Conservation (phyloP, 2,797 vertebrate genomes). For the Urophycis tenuis region DNA sequence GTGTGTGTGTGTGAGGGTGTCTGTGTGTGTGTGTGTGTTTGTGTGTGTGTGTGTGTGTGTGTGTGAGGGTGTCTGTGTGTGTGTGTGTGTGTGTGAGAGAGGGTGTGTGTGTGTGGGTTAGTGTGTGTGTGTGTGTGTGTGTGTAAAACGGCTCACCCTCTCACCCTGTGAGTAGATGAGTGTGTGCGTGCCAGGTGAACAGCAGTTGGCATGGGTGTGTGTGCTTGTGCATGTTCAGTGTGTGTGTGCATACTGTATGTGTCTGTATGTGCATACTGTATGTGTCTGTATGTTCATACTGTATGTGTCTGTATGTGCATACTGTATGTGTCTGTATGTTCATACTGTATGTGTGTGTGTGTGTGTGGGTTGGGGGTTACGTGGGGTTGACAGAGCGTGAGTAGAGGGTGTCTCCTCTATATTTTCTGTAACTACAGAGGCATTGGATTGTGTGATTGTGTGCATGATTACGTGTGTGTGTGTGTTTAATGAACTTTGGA, state of each 20-base stretch:
- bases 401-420: conserved; percentile 48
- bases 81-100: conserved; percentile 34
- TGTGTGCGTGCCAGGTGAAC: conserved; percentile 32
- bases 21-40: conserved; percentile 32
- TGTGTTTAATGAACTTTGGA: conserved; percentile 44
- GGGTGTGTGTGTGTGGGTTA: conserved; percentile 3
- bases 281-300: conserved; percentile 29
- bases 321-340: background rate
- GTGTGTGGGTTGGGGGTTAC: background rate
- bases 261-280: background rate
- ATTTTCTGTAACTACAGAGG: conserved; percentile 32
- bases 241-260: conserved; percentile 16
- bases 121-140: background rate
- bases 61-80: conserved; percentile 34
- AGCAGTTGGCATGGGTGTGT: conserved; percentile 5
- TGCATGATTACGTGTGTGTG: conserved; percentile 23
- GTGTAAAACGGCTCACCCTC: conserved; percentile 38
- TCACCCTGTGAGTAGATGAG: conserved; percentile 33
- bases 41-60: conserved; percentile 26
- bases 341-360: conserved; percentile 46
- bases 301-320: conserved; percentile 37
- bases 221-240: conserved; percentile 11
- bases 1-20: conserved; percentile 35
- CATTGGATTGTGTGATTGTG: conserved; percentile 5
- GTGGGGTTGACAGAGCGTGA: conserved; percentile 40